Base-by-base conservation (phyloP, 2,888 invertebrate species). In the Athalia rosae region DNA sequence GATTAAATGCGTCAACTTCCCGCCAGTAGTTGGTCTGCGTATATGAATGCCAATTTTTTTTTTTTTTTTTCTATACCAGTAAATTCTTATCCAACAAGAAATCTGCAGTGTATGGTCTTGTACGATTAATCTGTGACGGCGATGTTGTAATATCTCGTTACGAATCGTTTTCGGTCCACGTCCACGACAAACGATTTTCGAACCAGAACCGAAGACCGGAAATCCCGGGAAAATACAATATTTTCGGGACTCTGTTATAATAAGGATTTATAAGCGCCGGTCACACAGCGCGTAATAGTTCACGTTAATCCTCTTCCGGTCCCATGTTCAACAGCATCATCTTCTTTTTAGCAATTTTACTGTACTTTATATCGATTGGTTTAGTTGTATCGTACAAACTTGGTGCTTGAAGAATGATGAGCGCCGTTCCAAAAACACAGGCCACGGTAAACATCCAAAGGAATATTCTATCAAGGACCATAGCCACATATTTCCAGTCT, bases 401-500 rank as follows among this genome's bases (percentile, higher is more conserved):
- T 79, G 98, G 98, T 84, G 98, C 98, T 91, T 96, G 94, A 81
- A 97, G 93, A 90, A 97, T 97, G 87, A 97, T 97, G 84, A 96
- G 92, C 79, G 95, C 95, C 79, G 97, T 98, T 82, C 98, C 98
- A 80, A 97, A 91, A 81, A 98, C 93, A 91, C 98, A 98, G 83
- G 97, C 97, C 89, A 97, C 93, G 89, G 98, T 96, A 92, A 99
- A 99, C 87, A 97, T 94, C 94, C 97, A 98, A 85, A 99, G 93
- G 92, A 99, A 99, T 87, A 99, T 93, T 86, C 99, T 94, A 92
- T 99, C 99, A 90, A 99, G 92, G 82, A 99, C 98, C 97, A 98
- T 96, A 80, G 94, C 94, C 64, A 99, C 98, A 92, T 98, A 99
- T 90, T 98, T 98, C 99, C 99, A 99, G 91, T 99, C 99, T 91